These are phyloP conservation scores for Chaetops frenatus DNA, from an alignment of 2,113 vertebrate species.

Conservation along the genomic window DNA sequence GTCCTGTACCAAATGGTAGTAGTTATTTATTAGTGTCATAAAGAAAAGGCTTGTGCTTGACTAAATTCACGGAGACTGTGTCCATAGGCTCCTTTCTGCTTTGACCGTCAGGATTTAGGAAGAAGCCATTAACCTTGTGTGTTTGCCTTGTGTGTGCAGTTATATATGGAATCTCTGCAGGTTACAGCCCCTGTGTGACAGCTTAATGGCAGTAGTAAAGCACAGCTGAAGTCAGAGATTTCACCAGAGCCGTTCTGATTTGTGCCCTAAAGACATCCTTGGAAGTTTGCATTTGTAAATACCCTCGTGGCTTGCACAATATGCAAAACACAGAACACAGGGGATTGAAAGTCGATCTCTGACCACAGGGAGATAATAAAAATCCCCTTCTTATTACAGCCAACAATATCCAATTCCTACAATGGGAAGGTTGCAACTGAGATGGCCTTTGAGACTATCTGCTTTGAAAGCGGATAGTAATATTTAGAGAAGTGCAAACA, in stretches of 20 bases:
- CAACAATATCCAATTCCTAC: neutral
- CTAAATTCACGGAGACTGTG: neutral
- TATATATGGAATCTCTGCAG: neutral
- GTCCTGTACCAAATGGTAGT: neutral
- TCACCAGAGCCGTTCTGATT: neutral
- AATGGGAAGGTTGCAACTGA: neutral
- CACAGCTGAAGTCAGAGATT: neutral
- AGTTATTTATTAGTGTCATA: neutral
- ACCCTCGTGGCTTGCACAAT: neutral
- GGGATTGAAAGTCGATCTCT: neutral
- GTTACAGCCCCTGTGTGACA: neutral
- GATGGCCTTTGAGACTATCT: neutral
- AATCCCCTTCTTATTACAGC: neutral
- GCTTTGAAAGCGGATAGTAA: neutral
- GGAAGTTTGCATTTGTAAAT: neutral
- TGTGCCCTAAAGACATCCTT: neutral
- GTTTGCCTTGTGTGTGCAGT: neutral
- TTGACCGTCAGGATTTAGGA: rapidly evolving
- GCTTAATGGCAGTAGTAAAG: neutral
- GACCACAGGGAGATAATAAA: neutral
- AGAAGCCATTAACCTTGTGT: neutral
- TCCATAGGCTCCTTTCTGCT: neutral
- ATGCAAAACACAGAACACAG: neutral
- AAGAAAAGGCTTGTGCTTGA: neutral
- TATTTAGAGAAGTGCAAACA: neutral